These are phyloP conservation scores for Bungarus multicinctus DNA, from an alignment of 2,113 vertebrate genomes.

Conservation along the genomic window DNA sequence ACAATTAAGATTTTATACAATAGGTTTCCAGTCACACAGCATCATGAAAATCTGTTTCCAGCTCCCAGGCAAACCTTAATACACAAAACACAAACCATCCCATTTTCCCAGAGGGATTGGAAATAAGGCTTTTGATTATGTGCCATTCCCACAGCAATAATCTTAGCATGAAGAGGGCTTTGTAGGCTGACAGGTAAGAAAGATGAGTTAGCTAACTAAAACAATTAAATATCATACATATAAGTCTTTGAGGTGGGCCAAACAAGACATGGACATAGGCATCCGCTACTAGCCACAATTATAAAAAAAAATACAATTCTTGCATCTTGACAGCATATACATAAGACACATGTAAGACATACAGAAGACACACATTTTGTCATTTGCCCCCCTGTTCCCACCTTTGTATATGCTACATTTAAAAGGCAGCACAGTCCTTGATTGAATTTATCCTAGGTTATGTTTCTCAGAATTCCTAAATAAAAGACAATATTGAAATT, in stretches of 20 bases:
- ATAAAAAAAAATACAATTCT: background rate
- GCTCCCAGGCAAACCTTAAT: background rate
- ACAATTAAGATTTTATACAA: background rate
- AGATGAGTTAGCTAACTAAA: background rate
- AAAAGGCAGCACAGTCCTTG: background rate
- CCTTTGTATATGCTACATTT: background rate
- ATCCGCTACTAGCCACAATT: background rate
- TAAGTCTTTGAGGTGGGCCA: background rate
- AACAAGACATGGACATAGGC: background rate
- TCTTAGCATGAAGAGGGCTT: background rate
- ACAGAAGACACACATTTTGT: background rate
- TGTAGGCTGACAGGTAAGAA: background rate
- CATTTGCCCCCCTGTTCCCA: background rate
- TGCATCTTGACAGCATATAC: background rate
- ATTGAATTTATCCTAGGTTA: background rate
- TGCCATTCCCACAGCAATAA: background rate
- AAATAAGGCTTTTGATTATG: background rate
- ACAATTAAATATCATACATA: background rate
- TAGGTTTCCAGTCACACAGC: background rate
- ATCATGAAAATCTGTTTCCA: background rate
- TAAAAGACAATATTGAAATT: background rate
- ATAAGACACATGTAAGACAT: background rate
- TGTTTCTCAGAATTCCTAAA: background rate
- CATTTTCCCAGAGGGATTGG: background rate
- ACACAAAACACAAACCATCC: background rate